Base-by-base conservation (phyloP, 1,140 invertebrate species). In the Drosophila setifemur region DNA sequence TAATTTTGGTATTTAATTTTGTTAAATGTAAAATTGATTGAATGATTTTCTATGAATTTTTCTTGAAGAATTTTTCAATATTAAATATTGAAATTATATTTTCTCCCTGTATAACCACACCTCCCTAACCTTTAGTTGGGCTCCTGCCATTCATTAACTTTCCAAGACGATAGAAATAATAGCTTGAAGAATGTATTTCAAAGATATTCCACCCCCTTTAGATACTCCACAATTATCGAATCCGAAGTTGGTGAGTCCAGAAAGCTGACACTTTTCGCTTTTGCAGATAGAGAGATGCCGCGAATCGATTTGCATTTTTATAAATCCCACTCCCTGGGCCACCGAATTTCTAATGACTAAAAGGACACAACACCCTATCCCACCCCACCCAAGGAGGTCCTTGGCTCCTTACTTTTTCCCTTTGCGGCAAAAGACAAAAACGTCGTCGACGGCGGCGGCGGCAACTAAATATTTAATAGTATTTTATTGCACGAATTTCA, bases 401-500 rank as follows among this genome's bases (percentile, higher is more conserved):
- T n/a, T n/a, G 4, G 57, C 39, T 39, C 33, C 52, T 35, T 53
- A 16, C 8, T n/a, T 9, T 25, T 7, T 43, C 19, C 12, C 29
- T 37, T 67, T 67, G 58, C 40, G 43, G 67, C 64, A 49, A 55
- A n/a, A n/a, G 69, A 57, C 57, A 66, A 33, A 52, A 44, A 43
- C 58, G 31, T 42, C n/a, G n/a, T n/a, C n/a, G n/a, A n/a, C 60
- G 54, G 69, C 37, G 55, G 19, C 48, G 66, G 66, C 53, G 68
- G 43, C 61, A 88, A 88, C 83, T 87, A 88, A 87, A 87, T 88
- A 88, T 87, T 88, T 88, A 88, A 88, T 88, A 88, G 83, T 87
- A 87, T 87, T 87, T 87, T 88, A 87, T 87, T 87, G 82, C 77
- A 88, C 83, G 83, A 87, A 88, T 77, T 86, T 87, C 81, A 87